Conservation (phyloP, 2,797 vertebrate genomes). For the Anabacerthia variegaticeps region DNA sequence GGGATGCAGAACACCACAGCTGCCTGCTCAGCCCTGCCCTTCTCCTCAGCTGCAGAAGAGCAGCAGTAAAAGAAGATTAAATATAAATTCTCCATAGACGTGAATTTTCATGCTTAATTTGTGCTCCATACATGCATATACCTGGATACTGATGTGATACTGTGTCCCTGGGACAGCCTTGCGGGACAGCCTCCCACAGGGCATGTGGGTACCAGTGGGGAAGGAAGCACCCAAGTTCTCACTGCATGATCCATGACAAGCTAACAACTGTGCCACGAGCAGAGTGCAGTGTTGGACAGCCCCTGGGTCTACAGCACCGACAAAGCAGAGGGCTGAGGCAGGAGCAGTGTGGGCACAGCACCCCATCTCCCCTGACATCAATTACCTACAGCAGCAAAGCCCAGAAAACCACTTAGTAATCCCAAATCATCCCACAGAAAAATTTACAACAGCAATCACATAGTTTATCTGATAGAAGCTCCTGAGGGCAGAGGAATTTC, state of each 20-base stretch:
- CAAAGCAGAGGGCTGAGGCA: not conserved
- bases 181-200: not conserved
- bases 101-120: not conserved
- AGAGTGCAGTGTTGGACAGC: not conserved
- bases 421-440: not conserved
- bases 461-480: not conserved
- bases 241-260: not conserved
- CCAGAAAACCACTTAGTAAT: not conserved
- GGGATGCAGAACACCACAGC: not conserved
- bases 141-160: not conserved
- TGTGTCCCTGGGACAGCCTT: not conserved
- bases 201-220: fast-evolving
- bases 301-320: fast-evolving
- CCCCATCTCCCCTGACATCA: not conserved
- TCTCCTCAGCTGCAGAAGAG: not conserved
- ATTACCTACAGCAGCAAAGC: not conserved
- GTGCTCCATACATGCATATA: not conserved
- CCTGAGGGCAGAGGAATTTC: not conserved
- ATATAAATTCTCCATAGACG: not conserved
- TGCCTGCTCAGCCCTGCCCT: not conserved
- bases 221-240: not conserved
- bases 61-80: not conserved
- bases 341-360: not conserved
- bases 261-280: fast-evolving
- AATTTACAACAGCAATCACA: not conserved